Base-by-base conservation (phyloP, 2,888 invertebrate genomes). In the Ashinkailepas kermadecensis region DNA sequence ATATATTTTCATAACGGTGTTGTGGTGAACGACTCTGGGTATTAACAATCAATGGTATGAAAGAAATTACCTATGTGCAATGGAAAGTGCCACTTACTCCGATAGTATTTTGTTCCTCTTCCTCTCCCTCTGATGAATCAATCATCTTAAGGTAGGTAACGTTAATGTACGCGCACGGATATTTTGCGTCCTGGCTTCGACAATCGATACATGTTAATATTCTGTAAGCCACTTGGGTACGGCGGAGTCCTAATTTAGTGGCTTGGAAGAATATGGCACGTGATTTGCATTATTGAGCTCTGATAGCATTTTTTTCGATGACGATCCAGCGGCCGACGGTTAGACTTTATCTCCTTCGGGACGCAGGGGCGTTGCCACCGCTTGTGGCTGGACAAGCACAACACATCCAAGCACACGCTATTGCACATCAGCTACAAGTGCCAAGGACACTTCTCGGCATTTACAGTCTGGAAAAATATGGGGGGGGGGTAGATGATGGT, bases 51-150 rank as follows among this genome's bases (percentile, higher is more conserved):
- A 7, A 70, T 70, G 70, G 13, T 6, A 23, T 11, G 8, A 70
- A 15, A 25, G 1, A 11, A 13, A 70, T 25, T 6, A 23, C 12
- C 15, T 23, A 11, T 9, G 4, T 23, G 10, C 23, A 0, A 25
- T 11, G 25, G 39, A 18, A 25, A 13, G 21, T 2, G 54, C 10
- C 13, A 78, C 78, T 78, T 78, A 78, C 78, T 21, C 79, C 79
- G 10, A 79, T 58, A 9, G 79, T 58, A 13, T 79, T 59, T 23
- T 79, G 79, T 58, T 79, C 79, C 12, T 79, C 79, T 18, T 79
- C 79, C n/a, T 79, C 79, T 58, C 56, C 78, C 21, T 58, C 79
- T 23, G 79, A 79, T n/a, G 57, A 57, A 25, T 79, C 79, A 0
- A 58, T 58, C 79, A 79, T 79, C 13, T 57, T n/a, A 56, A 78